These are phyloP conservation scores for Rachycentron canadum DNA, from an alignment of 2,797 vertebrate species.

Conservation along the genomic window DNA sequence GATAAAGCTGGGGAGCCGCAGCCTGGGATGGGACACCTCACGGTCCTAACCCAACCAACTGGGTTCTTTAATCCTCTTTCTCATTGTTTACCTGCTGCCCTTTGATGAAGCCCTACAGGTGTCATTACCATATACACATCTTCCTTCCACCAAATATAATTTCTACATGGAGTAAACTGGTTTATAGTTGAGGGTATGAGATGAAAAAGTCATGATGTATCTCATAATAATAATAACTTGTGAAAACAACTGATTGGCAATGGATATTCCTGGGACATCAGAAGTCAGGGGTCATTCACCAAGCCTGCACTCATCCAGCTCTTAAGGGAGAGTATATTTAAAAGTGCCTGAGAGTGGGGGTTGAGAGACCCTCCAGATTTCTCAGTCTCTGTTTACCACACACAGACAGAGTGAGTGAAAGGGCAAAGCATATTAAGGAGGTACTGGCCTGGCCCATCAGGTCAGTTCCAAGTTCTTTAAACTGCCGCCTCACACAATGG, in stretches of 20 bases:
- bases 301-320: slow-evolving; percentile 23
- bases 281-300: slow-evolving; percentile 49
- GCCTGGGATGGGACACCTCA: slow-evolving; percentile 79
- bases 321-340: slow-evolving; percentile 59
- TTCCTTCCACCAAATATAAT: slow-evolving; percentile 5
- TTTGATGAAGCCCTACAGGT: slow-evolving; percentile 81
- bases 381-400: slow-evolving; percentile 74
- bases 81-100: slow-evolving; percentile 78
- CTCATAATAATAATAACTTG: slow-evolving; percentile 18
- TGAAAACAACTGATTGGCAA: slow-evolving; percentile 1
- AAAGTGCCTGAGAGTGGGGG: slow-evolving; percentile 59
- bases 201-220: slow-evolving; percentile 10
- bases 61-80: slow-evolving; percentile 79
- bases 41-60: slow-evolving; percentile 62
- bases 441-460: slow-evolving; percentile 71
- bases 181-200: not conserved
- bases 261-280: slow-evolving; percentile 18
- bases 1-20: slow-evolving; percentile 72
- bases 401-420: slow-evolving; percentile 74
- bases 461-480: slow-evolving; percentile 79
- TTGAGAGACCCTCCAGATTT: slow-evolving; percentile 64
- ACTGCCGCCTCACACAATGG: slow-evolving; percentile 74
- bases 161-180: not conserved
- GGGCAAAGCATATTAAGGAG: slow-evolving; percentile 77
- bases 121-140: slow-evolving; percentile 46